phyloP scores from a whole-genome alignment of 1,140 invertebrate species.

The Luehdorfia chinensis region DNA sequence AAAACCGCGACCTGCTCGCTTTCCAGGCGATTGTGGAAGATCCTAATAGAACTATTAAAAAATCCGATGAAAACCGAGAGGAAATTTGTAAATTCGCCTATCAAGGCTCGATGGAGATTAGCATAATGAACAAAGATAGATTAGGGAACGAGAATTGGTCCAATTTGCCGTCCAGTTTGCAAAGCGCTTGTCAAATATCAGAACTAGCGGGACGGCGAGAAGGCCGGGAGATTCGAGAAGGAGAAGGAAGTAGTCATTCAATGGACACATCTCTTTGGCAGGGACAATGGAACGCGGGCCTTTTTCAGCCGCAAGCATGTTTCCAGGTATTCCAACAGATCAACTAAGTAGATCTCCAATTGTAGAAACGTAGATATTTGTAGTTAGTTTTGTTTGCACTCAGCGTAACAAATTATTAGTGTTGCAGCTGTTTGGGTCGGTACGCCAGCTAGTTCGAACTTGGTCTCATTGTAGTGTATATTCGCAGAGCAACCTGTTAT shows the following conservation, averaged over 20 bases:
- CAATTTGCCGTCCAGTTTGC: slow-evolving; percentile 77
- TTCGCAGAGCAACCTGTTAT: slow-evolving; percentile 20
- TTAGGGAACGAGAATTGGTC: slow-evolving; percentile 78
- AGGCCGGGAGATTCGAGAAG: slow-evolving; percentile 31
- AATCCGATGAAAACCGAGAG: slow-evolving; percentile 51
- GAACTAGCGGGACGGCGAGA: slow-evolving; percentile 66
- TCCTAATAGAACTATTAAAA: slow-evolving; percentile 59
- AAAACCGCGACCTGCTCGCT: slow-evolving; percentile 79
- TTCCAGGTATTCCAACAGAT: slow-evolving; percentile 78
- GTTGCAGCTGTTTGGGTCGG: slow-evolving; percentile 16
- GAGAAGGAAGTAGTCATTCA: slow-evolving; percentile 28
- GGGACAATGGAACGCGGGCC: slow-evolving; percentile 62
- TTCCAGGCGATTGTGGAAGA: slow-evolving; percentile 79
- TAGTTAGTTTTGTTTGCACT: slow-evolving; percentile 40
- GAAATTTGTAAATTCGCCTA: slow-evolving; percentile 59
- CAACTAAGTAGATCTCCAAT: slow-evolving; percentile 65
- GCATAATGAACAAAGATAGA: slow-evolving; percentile 70
- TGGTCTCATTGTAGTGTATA: slow-evolving; percentile 52
- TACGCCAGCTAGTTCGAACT: slow-evolving; percentile 31
- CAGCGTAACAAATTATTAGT: slow-evolving; percentile 13
- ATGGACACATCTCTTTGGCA: slow-evolving; percentile 59
- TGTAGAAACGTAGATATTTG: slow-evolving; percentile 39
- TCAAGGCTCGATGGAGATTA: slow-evolving; percentile 75
- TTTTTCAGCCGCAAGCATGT: slow-evolving; percentile 73
- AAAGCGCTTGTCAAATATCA: slow-evolving; percentile 79